These are phyloP conservation scores for Arion vulgaris DNA, from an alignment of 1,140 invertebrate species.

Conservation along the genomic window DNA sequence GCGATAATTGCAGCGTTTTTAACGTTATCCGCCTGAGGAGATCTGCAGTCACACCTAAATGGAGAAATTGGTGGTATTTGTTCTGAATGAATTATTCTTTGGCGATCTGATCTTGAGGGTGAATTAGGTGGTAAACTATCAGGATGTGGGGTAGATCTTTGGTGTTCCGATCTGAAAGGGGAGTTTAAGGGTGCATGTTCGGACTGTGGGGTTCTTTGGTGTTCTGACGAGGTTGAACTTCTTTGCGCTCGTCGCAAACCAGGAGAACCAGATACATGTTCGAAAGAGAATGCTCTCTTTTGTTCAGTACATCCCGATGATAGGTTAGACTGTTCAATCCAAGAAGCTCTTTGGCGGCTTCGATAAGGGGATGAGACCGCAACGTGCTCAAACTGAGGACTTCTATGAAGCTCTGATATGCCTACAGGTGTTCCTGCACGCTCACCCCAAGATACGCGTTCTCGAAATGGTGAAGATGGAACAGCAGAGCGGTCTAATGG, in stretches of 20 bases:
- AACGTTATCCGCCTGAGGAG: slow-evolving; percentile 22
- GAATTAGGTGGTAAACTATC: slow-evolving; percentile 18
- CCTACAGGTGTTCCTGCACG: slow-evolving; percentile 11
- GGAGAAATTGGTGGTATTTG: neutral
- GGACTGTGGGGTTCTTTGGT: slow-evolving; percentile 21
- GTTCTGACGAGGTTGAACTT: slow-evolving; percentile 8
- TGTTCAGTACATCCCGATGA: slow-evolving; percentile 9
- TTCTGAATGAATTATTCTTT: neutral
- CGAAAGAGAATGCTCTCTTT: slow-evolving; percentile 31
- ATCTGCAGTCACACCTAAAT: neutral
- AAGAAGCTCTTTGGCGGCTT: slow-evolving; percentile 36
- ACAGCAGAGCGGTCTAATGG: slow-evolving; percentile 7
- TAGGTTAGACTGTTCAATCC: slow-evolving; percentile 32
- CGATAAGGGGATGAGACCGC: slow-evolving; percentile 13
- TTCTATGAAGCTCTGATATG: slow-evolving; percentile 26
- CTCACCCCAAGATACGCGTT: slow-evolving; percentile 28
- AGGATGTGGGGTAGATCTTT: slow-evolving; percentile 14
- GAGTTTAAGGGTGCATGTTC: slow-evolving; percentile 14
- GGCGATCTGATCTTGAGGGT: slow-evolving; percentile 11
- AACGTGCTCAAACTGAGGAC: slow-evolving; percentile 23
- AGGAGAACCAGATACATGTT: slow-evolving; percentile 23
- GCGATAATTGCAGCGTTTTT: slow-evolving; percentile 25
- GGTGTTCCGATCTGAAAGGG: slow-evolving; percentile 9
- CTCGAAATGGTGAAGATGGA: slow-evolving; percentile 31
- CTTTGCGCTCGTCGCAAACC: slow-evolving; percentile 21